These are phyloP conservation scores for Drosophila dives DNA, from an alignment of 2,888 invertebrate species.

Conservation along the genomic window DNA sequence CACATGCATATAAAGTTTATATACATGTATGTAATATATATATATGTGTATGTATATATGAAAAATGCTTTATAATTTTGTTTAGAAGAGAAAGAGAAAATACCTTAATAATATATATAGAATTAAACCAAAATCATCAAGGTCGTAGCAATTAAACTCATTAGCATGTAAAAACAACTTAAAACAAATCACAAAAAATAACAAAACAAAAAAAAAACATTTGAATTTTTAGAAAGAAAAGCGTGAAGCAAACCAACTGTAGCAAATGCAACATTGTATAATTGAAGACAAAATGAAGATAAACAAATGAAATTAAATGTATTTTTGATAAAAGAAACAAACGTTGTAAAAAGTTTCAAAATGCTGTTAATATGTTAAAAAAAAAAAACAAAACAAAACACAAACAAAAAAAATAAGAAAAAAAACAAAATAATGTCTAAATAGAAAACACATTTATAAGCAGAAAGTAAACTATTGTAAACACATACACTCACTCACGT, in stretches of 20 bases:
- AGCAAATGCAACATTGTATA: conserved; percentile 48
- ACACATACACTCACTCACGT: conserved; percentile 28
- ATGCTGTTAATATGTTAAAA: conserved; percentile 57
- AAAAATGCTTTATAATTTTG: conserved; percentile 73
- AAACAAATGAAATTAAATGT: conserved; percentile 49
- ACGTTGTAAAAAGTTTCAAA: conserved; percentile 41
- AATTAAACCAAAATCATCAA: conserved; percentile 73
- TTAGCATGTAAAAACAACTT: conserved; percentile 49
- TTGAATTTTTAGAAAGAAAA: conserved; percentile 55
- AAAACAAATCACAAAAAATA: conserved; percentile 25
- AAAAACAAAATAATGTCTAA: conserved; percentile 16
- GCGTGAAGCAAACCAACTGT: conserved; percentile 37
- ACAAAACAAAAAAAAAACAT: conserved; percentile 38
- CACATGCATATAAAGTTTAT: background rate
- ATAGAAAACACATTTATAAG: conserved; percentile 15
- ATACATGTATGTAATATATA: conserved; percentile 14
- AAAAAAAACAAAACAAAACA: conserved; percentile 15
- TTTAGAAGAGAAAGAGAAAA: conserved; percentile 46
- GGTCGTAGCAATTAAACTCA: conserved; percentile 72
- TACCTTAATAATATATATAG: conserved; percentile 65
- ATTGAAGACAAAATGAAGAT: conserved; percentile 49
- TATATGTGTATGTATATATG: conserved; percentile 31
- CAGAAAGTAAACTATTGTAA: conserved; percentile 32
- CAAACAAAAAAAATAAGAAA: conserved; percentile 16
- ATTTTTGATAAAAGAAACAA: conserved; percentile 65